Evolutionary conservation across 2,888 invertebrate species (phyloP), one percentile per base, ranked within the genome.

Genomic region (Phania funesta): DNA sequence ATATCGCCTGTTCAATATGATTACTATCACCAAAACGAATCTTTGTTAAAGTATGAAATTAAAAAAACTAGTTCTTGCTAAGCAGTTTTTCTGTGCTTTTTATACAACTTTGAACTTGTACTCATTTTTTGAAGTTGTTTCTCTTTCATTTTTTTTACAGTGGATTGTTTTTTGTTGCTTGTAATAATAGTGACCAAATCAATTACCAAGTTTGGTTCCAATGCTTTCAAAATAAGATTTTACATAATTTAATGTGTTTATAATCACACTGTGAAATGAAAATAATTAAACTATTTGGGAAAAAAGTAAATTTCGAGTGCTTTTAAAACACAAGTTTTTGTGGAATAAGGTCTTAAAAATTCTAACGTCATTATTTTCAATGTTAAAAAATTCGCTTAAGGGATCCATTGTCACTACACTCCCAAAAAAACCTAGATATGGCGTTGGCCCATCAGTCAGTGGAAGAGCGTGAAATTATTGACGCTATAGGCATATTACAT

Each of bases 51-150:
- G 44, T 71, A 60, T 54, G 26, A 54, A 71, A 71, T 54, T 13
- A 35, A 11, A 68, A 54, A 77, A 81, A 81, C 81, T 68, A 73
- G 81, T 81, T 81, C 73, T 81, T 62, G 58, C 9, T 35, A 24
- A 18, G 20, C 26, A 44, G 24, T 32, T 7, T 38, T 9, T 22
- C 13, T 29, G 1, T 24, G n/a, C 13, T 56, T 64, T 46, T 46
- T 22, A 7, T 54, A 81, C 77, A 81, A 77, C 81, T 81, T 81
- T 81, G 81, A 81, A 81, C 81, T 81, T 81, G 81, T 81, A 77
- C 77, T 81, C 62, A 68, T 68, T 81, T 75, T 18, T 54, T 62
- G 8, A 24, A 77, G 58, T 46, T 41, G 20, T 35, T 64, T 64
- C 20, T 70, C 3, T 54, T 62, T 48, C 38, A 48, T 38, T 65